phyloP scores from a whole-genome alignment of 1,140 invertebrate species.

The Micrasema longulum region DNA sequence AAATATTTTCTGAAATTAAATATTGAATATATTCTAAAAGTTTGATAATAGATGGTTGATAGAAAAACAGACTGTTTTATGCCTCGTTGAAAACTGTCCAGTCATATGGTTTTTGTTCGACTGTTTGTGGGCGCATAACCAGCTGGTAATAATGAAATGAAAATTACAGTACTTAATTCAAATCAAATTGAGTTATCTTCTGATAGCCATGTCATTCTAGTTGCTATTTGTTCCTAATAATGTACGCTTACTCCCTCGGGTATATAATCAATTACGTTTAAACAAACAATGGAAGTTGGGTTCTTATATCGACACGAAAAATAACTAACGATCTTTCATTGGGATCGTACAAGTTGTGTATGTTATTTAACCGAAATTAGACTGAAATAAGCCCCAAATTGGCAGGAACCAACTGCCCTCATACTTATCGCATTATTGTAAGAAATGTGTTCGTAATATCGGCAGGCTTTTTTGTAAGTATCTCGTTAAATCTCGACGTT shows the following conservation, averaged over 20 bases:
- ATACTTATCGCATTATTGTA: too few species aligned
- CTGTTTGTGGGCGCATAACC: conserved; percentile 36
- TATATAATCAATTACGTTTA: conserved; percentile 22
- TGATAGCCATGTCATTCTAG: conserved; percentile 28
- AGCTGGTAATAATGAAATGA: conserved; percentile 36
- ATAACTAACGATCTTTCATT: neutral
- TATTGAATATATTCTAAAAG: neutral
- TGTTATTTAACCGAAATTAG: neutral
- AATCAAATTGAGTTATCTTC: conserved; percentile 28
- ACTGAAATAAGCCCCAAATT: too few species aligned
- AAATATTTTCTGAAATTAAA: too few species aligned
- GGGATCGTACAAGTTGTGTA: neutral
- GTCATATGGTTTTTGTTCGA: conserved; percentile 39
- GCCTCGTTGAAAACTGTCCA: conserved; percentile 38
- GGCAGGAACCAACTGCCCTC: too few species aligned
- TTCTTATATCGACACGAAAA: neutral
- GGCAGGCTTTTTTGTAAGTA: too few species aligned
- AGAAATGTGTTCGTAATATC: too few species aligned
- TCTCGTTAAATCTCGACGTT: too few species aligned
- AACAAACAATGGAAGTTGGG: conserved; percentile 12
- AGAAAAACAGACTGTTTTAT: conserved; percentile 35
- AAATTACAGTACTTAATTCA: conserved; percentile 42
- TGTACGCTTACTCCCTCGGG: conserved; percentile 1
- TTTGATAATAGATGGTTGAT: conserved; percentile 11
- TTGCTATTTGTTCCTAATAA: conserved; percentile 15